Evolutionary conservation across 2,113 vertebrate species (phyloP), one percentile per base, ranked within the genome.

Genomic region (Neolamprologus devosi): DNA sequence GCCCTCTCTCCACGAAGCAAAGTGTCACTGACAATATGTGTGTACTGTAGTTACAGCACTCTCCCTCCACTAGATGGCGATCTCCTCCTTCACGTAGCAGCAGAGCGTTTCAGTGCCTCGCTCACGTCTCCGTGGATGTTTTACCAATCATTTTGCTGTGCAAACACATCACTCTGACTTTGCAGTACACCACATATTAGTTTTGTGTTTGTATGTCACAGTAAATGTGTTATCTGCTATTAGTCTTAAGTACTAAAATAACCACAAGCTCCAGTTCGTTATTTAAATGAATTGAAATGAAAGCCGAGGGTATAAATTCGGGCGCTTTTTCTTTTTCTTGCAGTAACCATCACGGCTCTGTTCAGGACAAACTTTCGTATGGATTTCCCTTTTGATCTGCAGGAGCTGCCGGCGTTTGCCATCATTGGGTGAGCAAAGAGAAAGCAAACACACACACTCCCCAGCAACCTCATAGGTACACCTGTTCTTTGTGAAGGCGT

Each of bases 281-380:
- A 10, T 47, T 73, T 73, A 47, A 28, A 26, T 47, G 37, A 42
- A 4, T 6, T 79, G 26, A 45, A 78, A 49, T 19, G 19, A 19
- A 51, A 28, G 14, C 26, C 3, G 16, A 33, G 7, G n/a, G 35
- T 42, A 17, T 30, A 81, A 26, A 28, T 49, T 21, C 14, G 5
- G 33, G 10, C 28, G 4, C 16, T 17, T 53, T 3, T 2, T 49
- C 30, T 8, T 83, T 9, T 7, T 51, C 81, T 47, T 82, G 26
- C 85, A 99, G 98, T 97, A 60, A 99, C 98, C 90, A 99, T 99
- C 95, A 99, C 98, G 6, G 98, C 98, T 88, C 96, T 99, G 63
- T 99, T 99, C 96, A 97, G 97, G 95, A 99, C 98, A 5, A 99
- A 98, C 54, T 99, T 99, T 35, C 97, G 98, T 4, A 98, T 98